Base-by-base conservation (phyloP, 2,888 invertebrate species). In the Tachina lurida region DNA sequence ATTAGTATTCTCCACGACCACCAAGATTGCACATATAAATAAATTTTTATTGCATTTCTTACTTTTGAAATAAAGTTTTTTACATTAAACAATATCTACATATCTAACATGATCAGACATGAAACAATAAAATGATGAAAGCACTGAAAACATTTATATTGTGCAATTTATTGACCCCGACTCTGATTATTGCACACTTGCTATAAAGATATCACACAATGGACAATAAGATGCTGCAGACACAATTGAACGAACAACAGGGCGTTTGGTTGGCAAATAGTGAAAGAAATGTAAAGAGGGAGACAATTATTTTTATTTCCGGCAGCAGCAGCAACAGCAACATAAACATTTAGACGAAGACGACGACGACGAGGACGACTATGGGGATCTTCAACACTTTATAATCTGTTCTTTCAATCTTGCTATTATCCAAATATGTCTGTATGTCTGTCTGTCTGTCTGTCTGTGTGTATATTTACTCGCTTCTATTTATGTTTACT, bases 281-380 rank as follows among this genome's bases (percentile, higher is more conserved):
- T 31, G 22, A 19, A 31, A 22, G 71, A 62, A 49, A 73, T 43
- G 58, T 22, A 58, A 49, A 47, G 54, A 54, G 60, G 63, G 65
- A 78, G 60, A 74, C 73, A 74, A 78, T 70, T 45, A 70, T 85
- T 85, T 58, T 85, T 85, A 85, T 85, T 85, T 85, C 85, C 85
- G 85, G 85, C 85, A 85, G 31, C 31, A 31, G 31, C 31, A 41
- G 70, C 31, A n/a, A n/a, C n/a, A 31, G 31, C 78, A 78, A 78
- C 65, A 78, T 78, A 82, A 85, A 82, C 52, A 75, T 67, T 80
- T 67, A 80, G 39, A 12, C 49, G 22, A 54, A 3, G 2, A 31
- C 49, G n/a, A 54, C 49, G 22, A 54, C 31, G 2, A 31, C 49
- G n/a, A 54, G 4, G 10, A 52, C 22, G 15, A 15, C 79, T 60